Conservation (phyloP, 2,113 vertebrate genomes). For the Coregonus clupeaformis region DNA sequence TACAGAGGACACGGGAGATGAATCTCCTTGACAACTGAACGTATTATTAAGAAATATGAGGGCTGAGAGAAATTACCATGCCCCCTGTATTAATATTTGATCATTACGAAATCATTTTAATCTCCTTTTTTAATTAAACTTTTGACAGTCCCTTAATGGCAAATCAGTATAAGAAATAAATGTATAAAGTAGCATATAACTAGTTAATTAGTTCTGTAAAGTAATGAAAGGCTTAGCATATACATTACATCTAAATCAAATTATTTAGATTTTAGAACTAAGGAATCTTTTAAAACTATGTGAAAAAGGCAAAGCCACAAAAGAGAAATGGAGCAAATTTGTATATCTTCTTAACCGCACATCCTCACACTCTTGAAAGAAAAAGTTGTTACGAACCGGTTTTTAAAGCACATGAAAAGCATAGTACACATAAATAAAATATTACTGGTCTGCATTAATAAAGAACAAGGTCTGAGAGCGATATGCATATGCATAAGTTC, state of each 20-base stretch:
- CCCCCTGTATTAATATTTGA: conserved; percentile 73
- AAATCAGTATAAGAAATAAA: conserved; percentile 63
- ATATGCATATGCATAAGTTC: conserved; percentile 20
- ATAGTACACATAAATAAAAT: conserved; percentile 7
- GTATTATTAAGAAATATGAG: conserved; percentile 59
- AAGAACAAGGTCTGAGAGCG: background rate
- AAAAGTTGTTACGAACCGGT: background rate
- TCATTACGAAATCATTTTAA: conserved; percentile 66
- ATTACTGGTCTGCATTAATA: conserved; percentile 15
- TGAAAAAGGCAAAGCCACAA: too few species aligned
- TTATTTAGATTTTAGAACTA: background rate
- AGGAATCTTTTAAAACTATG: too few species aligned
- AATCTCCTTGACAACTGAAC: conserved; percentile 43
- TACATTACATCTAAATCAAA: conserved; percentile 42
- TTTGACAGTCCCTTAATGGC: conserved; percentile 72
- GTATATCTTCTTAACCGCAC: background rate
- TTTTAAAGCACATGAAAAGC: conserved; percentile 8
- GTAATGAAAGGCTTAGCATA: conserved; percentile 56
- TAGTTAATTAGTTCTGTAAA: conserved; percentile 63
- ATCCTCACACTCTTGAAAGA: conserved; percentile 1
- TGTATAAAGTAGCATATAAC: conserved; percentile 60
- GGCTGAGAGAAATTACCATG: conserved; percentile 52
- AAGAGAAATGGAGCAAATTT: background rate
- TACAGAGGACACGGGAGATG: conserved; percentile 29
- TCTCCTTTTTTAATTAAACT: conserved; percentile 75